Evolutionary conservation across 2,113 vertebrate genomes (phyloP).

Genomic region (Clarias macrocephalus): DNA sequence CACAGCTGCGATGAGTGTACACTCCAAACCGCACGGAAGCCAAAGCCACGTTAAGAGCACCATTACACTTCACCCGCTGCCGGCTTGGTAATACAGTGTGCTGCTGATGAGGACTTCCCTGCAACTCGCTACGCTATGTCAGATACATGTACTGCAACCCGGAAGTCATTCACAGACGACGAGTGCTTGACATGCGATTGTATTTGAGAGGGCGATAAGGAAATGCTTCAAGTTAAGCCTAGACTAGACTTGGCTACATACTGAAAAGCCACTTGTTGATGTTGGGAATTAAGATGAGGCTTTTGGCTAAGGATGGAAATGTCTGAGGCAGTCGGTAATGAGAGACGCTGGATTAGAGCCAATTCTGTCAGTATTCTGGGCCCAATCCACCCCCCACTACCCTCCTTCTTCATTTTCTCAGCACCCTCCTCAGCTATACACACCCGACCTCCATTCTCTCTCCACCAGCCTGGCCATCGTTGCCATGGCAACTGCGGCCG

Average conservation of each 20-base stretch:
- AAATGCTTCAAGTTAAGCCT: conserved; percentile 31
- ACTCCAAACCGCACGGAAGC: conserved; percentile 73
- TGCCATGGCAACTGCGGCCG: conserved; percentile 81
- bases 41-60: conserved; percentile 69
- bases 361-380: conserved; percentile 28
- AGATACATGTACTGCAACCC: background rate
- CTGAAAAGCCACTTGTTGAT: conserved; percentile 36
- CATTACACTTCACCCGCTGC: conserved; percentile 56
- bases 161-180: background rate
- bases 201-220: conserved; percentile 12
- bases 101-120: conserved; percentile 49
- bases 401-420: conserved; percentile 49
- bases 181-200: conserved; percentile 10
- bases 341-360: conserved; percentile 39
- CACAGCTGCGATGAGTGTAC: conserved; percentile 77
- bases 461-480: conserved; percentile 69
- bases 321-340: conserved; percentile 31
- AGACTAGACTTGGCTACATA: background rate
- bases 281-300: conserved; percentile 34
- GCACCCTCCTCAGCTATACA: conserved; percentile 40
- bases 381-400: conserved; percentile 17
- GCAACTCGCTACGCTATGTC: background rate
- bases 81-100: conserved; percentile 58
- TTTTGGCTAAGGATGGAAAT: conserved; percentile 26
- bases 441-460: conserved; percentile 75